These are phyloP conservation scores for Amphibalanus amphitrite DNA, from an alignment of 1,140 invertebrate species.

Conservation along the genomic window DNA sequence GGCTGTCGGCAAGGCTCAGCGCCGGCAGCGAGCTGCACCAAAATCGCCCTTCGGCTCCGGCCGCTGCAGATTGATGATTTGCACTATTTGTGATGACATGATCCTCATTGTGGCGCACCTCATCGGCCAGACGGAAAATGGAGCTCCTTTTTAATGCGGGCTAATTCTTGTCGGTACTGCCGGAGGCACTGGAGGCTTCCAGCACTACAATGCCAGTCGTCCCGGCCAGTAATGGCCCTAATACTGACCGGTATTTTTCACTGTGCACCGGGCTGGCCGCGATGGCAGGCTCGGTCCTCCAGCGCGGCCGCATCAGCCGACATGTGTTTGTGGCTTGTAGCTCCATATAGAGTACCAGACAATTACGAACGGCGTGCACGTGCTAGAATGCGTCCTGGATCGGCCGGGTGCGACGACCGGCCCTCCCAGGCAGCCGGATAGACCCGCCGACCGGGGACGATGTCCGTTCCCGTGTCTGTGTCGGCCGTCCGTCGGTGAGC, in stretches of 20 bases:
- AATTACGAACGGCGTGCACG: neutral
- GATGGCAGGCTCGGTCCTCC: neutral
- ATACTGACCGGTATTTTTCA: neutral
- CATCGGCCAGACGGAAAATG: neutral
- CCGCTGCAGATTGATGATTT: neutral
- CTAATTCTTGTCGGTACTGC: neutral
- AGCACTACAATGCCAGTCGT: neutral
- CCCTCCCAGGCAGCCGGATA: too few species aligned
- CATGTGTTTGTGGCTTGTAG: neutral
- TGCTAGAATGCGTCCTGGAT: neutral
- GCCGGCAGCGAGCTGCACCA: neutral
- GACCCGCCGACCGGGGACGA: too few species aligned
- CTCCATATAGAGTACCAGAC: neutral
- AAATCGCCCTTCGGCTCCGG: neutral
- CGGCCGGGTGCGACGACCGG: too few species aligned
- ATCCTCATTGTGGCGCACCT: neutral
- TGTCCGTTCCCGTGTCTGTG: too few species aligned
- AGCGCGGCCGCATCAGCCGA: neutral
- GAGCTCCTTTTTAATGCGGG: neutral
- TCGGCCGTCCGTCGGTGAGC: too few species aligned
- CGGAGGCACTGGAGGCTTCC: neutral
- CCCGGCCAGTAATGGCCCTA: neutral
- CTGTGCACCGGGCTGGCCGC: neutral
- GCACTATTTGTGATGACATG: slow-evolving; percentile 1
- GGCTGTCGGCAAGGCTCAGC: neutral